Base-by-base conservation (phyloP, 2,888 invertebrate species). In the Tolmerus cingulatus region DNA sequence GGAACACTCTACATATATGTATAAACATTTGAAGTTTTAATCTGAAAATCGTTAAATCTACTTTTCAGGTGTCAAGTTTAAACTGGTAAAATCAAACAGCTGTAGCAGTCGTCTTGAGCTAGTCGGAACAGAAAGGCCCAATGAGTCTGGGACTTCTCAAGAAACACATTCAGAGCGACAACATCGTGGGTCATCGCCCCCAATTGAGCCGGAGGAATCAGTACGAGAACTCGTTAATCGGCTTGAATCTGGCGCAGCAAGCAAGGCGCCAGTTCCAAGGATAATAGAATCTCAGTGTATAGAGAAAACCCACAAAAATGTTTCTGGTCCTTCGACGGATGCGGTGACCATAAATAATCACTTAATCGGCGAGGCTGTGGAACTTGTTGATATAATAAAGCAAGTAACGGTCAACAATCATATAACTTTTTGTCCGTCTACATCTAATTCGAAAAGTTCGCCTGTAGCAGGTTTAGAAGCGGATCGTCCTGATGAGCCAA, bases 31-130 rank as follows among this genome's bases (percentile, higher is more conserved):
- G 40, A 40, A 40, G 4, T 46, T 46, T 16, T 46, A 14, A 4
- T 16, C 16, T 46, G 16, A 46, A 46, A 1, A 46, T 16, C 1
- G 1, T 40, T 46, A 16, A 55, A 55, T 8, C 19, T n/a, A 19
- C 27, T n/a, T 94, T 91, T 93, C 94, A 91, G 96, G 96, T 86
- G 95, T 97, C 86, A 97, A 96, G 91, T 97, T 97, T 91, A 95
- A 96, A 91, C 93, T 97, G 89, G 95, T 97, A 1, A 97, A 97
- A 93, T 97, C 97, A 43, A 97, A 97, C 91, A 97, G 97, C 89
- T 97, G 97, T 91, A 97, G 96, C 90, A 97, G 97, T 91, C 94
- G 97, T 43, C 93, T 97, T 84, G 97, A 97, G 91, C 92, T 97
- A 86, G 95, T 96, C 0, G 97, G 97, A 5, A 94, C 96, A 0